A percentile compares a stretch with the other conserved stretches of the same genome.
phyloP scores from a whole-genome alignment of 1,140 invertebrate genomes.

The Apis florea region DNA sequence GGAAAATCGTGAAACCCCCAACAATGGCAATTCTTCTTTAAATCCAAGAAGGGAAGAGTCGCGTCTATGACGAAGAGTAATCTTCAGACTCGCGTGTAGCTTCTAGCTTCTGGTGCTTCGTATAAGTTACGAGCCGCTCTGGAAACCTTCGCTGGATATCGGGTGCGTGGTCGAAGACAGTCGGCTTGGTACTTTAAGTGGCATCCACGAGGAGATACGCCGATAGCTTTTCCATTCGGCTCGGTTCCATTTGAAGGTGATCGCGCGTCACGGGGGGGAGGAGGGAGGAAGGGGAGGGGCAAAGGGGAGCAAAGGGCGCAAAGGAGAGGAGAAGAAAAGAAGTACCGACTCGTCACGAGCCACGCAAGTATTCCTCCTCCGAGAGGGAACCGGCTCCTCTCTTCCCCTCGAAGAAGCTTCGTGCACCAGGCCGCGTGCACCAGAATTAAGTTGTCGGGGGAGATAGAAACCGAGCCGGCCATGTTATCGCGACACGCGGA shows the following conservation, averaged over 20 bases:
- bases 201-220: background rate
- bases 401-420: background rate
- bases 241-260: background rate
- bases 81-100: too few species aligned
- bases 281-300: too few species aligned
- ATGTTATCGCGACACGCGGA: conserved; percentile 72
- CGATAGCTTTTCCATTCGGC: background rate
- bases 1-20: too few species aligned
- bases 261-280: background rate
- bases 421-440: conserved; percentile 35
- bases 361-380: background rate
- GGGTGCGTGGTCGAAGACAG: background rate
- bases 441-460: conserved; percentile 74
- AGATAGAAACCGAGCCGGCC: conserved; percentile 65
- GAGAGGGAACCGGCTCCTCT: background rate
- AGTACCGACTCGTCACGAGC: background rate
- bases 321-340: background rate
- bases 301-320: background rate
- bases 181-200: conserved; percentile 15
- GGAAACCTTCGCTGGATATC: background rate
- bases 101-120: background rate
- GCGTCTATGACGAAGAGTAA: too few species aligned
- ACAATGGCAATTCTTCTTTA: too few species aligned
- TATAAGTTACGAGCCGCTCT: background rate
- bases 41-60: too few species aligned